These are phyloP conservation scores for Amiota minor DNA, from an alignment of 2,888 invertebrate genomes.

Conservation along the genomic window DNA sequence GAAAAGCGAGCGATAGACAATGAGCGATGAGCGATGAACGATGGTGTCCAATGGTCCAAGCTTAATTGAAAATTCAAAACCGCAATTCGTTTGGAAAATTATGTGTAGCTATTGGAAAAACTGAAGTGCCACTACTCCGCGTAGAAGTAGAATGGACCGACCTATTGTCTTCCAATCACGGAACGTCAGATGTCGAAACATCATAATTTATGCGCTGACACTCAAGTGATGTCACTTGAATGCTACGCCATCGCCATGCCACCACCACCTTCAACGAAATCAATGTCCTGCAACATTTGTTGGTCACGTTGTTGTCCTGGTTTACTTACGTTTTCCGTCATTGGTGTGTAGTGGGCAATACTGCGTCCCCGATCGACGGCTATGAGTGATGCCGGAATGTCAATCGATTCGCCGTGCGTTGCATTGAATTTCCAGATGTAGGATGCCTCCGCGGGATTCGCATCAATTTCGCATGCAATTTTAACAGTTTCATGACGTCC, in stretches of 20 bases:
- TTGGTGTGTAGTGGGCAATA: conserved; percentile 81
- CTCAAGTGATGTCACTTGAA: conserved; percentile 12
- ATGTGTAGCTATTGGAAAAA: conserved; percentile 57
- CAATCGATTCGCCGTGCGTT: conserved; percentile 79
- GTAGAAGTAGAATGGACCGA: too few relatives aligned
- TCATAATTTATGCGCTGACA: conserved; percentile 38
- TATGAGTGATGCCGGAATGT: conserved; percentile 79
- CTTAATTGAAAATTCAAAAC: conserved; percentile 69
- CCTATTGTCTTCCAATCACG: conserved; percentile 43
- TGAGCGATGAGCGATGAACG: background rate
- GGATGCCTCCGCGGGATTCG: conserved; percentile 81
- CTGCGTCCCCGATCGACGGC: conserved; percentile 79
- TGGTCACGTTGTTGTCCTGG: background rate
- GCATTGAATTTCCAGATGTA: conserved; percentile 87
- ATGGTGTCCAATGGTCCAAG: conserved; percentile 32
- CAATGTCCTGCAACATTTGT: conserved; percentile 4
- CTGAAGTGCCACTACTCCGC: conserved; percentile 5
- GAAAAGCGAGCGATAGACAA: too few relatives aligned
- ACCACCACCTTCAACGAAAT: background rate
- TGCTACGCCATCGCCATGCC: background rate
- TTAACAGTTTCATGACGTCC: conserved; percentile 81
- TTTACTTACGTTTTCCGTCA: conserved; percentile 77
- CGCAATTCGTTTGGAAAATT: conserved; percentile 71
- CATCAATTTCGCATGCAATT: conserved; percentile 83
- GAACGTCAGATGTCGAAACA: conserved; percentile 22